Evolutionary conservation across 2,113 vertebrate genomes (phyloP).

Genomic region (Lycocorax pyrrhopterus): DNA sequence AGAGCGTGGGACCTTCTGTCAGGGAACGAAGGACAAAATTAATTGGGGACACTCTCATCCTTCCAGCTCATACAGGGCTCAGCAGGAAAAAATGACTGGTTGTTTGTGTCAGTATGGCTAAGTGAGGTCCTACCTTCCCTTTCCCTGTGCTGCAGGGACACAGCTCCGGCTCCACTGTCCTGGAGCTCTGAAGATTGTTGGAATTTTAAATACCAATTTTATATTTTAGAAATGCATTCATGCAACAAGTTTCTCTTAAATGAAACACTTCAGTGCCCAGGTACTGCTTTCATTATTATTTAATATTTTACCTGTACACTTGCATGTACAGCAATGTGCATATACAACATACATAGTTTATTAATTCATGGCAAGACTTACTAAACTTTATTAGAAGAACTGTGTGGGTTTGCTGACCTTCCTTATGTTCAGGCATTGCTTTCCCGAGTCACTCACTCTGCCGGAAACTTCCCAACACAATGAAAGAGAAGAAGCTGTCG

Average conservation of each 20-base stretch:
- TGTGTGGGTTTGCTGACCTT: neutral
- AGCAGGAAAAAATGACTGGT: neutral
- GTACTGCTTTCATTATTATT: neutral
- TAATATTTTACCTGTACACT: neutral
- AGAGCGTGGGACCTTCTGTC: neutral
- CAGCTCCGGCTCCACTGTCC: neutral
- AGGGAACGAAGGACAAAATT: neutral
- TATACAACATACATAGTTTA: accelerated
- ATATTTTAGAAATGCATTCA: neutral
- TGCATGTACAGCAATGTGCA: neutral
- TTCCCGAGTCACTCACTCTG: neutral
- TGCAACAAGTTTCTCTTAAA: neutral
- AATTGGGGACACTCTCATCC: neutral
- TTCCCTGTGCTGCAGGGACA: neutral
- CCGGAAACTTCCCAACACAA: neutral
- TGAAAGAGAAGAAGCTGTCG: neutral
- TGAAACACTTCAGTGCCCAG: neutral
- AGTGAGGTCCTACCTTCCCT: neutral
- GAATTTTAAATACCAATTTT: neutral
- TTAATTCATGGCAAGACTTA: neutral
- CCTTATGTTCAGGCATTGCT: neutral
- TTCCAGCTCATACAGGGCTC: neutral
- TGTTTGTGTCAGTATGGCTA: neutral
- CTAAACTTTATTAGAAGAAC: neutral
- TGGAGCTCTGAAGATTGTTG: neutral